Conservation (phyloP, 2,113 vertebrate species). For the Brachirus orientalis region DNA sequence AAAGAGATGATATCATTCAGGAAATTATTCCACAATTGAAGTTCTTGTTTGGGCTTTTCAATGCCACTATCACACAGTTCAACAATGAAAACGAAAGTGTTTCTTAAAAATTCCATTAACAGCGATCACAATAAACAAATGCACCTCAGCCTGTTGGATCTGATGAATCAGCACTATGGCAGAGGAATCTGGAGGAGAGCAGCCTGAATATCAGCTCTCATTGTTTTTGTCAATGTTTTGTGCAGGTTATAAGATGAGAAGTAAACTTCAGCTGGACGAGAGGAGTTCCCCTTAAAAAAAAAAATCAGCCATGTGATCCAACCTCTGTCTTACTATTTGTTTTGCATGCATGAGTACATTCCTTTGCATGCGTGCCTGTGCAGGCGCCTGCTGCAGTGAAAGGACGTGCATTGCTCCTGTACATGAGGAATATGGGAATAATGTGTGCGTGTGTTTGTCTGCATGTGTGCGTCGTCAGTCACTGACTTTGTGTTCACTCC, state of each 20-base stretch:
- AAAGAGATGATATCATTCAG: slow-evolving; percentile 33
- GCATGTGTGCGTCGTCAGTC: slow-evolving; percentile 56
- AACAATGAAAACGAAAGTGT: slow-evolving; percentile 29
- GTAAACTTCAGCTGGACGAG: slow-evolving; percentile 27
- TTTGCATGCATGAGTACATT: slow-evolving; percentile 72
- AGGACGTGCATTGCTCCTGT: slow-evolving; percentile 35
- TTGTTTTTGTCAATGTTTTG: slow-evolving; percentile 11
- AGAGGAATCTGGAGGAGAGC: slow-evolving; percentile 18
- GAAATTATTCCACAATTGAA: slow-evolving; percentile 12
- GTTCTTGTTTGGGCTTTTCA: slow-evolving; percentile 53
- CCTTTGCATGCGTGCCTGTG: slow-evolving; percentile 40
- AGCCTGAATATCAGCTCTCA: slow-evolving; percentile 30
- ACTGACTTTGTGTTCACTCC: slow-evolving; percentile 77
- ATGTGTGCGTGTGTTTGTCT: slow-evolving; percentile 55
- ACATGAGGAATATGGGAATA: slow-evolving; percentile 56
- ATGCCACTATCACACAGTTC: slow-evolving; percentile 43
- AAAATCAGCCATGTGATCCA: slow-evolving; percentile 52
- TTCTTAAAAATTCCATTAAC: slow-evolving; percentile 27
- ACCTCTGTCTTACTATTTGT: slow-evolving; percentile 26
- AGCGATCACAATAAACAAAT: slow-evolving; percentile 30
- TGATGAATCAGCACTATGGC: slow-evolving; percentile 57
- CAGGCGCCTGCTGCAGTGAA: slow-evolving; percentile 45
- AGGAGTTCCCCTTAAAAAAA: slow-evolving; percentile 69
- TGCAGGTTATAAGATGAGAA: slow-evolving; percentile 32
- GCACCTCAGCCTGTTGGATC: slow-evolving; percentile 8